A percentile compares a stretch with the other conserved stretches of the same genome.
Conservation (phyloP, 2,113 vertebrate genomes). For the Salvelinus alpinus region DNA sequence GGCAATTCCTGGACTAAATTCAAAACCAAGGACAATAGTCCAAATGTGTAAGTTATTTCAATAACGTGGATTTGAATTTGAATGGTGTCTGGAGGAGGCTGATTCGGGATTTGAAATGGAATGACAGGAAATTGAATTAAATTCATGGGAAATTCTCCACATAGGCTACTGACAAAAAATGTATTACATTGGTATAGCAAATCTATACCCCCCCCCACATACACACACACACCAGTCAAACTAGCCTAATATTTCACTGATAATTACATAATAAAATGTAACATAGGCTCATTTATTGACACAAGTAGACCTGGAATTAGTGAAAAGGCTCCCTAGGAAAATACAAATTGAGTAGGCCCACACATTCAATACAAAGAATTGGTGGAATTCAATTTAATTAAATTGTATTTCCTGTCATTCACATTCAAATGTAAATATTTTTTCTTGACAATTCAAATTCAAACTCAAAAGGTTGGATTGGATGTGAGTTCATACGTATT, state of each 20-base stretch:
- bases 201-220: background rate
- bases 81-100: background rate
- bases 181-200: background rate
- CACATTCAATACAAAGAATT: background rate
- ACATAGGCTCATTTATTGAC: no score
- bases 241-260: background rate
- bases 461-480: conserved; percentile 45
- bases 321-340: background rate
- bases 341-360: background rate
- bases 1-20: conserved; percentile 36
- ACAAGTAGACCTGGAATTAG: background rate
- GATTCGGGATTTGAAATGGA: background rate
- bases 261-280: background rate
- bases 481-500: conserved; percentile 63
- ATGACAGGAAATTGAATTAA: background rate
- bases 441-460: conserved; percentile 9
- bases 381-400: background rate
- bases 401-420: background rate
- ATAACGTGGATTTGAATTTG: conserved; percentile 5
- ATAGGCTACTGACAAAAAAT: background rate
- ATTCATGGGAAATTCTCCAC: background rate
- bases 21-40: conserved; percentile 16
- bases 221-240: background rate
- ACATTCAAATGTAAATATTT: background rate
- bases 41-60: conserved; percentile 44